These are phyloP conservation scores for Rapana venosa DNA, from an alignment of 2,888 invertebrate genomes.

Conservation along the genomic window DNA sequence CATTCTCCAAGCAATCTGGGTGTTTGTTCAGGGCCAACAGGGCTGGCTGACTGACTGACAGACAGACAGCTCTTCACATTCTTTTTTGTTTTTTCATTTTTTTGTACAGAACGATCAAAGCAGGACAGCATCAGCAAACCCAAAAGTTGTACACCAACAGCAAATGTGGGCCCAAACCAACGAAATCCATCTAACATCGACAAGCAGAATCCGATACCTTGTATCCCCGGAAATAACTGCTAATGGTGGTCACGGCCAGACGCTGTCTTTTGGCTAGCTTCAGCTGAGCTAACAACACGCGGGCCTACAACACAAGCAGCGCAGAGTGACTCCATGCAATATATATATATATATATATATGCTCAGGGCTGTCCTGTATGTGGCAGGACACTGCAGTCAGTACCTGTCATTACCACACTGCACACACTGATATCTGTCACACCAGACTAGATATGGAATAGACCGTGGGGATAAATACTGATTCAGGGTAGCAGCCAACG, in stretches of 20 bases:
- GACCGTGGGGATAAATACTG: no score
- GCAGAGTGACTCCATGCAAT: background rate
- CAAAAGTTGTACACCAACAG: background rate
- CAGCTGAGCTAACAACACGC: slow-evolving; percentile 83
- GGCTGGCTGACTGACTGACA: background rate
- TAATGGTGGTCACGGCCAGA: slow-evolving; percentile 85
- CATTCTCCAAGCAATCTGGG: background rate
- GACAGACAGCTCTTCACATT: background rate
- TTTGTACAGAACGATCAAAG: slow-evolving; percentile 3
- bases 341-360: no score
- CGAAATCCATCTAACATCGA: background rate
- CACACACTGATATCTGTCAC: no score
- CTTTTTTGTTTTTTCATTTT: no score
- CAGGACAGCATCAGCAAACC: background rate
- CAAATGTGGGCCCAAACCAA: background rate
- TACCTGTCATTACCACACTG: no score
- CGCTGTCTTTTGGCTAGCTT: slow-evolving; percentile 84
- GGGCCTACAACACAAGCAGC: slow-evolving; percentile 80
- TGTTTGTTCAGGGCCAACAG: background rate
- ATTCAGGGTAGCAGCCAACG: no score
- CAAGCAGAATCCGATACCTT: slow-evolving; percentile 12
- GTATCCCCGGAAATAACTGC: slow-evolving; percentile 45
- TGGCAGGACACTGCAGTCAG: no score
- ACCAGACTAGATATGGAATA: no score
- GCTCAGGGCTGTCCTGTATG: no score